These are phyloP conservation scores for Erebia aethiops DNA, from an alignment of 2,888 invertebrate species.

Conservation along the genomic window DNA sequence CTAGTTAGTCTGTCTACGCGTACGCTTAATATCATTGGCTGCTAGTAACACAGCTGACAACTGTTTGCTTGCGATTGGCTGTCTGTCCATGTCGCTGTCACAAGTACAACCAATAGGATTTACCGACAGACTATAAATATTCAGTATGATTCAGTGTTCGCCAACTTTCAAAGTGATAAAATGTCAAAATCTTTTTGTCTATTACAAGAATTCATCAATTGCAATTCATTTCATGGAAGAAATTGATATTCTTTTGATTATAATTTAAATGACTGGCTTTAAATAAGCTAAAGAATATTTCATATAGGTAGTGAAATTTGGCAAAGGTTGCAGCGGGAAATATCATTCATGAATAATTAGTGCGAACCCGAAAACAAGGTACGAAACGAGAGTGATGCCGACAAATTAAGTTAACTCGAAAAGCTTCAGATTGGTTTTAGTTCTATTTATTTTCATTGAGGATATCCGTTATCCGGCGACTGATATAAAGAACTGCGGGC, in stretches of 20 bases:
- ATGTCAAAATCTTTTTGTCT: slow-evolving; percentile 3
- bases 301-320: not conserved
- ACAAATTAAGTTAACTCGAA: slow-evolving; percentile 30
- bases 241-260: slow-evolving; percentile 6
- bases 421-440: slow-evolving; percentile 26
- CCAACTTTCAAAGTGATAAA: slow-evolving; percentile 6
- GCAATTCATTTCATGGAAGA: not conserved
- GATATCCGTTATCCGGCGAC: slow-evolving; percentile 72
- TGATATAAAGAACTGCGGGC: slow-evolving; percentile 13
- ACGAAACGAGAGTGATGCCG: slow-evolving; percentile 10
- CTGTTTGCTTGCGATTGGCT: slow-evolving; percentile 80
- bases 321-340: not conserved
- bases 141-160: not conserved
- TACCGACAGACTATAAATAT: slow-evolving; percentile 37
- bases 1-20: too few relatives aligned
- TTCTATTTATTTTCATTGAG: slow-evolving; percentile 58
- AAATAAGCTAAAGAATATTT: not conserved
- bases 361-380: slow-evolving; percentile 9
- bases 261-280: not conserved
- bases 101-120: slow-evolving; percentile 41
- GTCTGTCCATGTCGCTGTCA: slow-evolving; percentile 37
- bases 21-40: slow-evolving; percentile 41
- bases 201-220: not conserved
- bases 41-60: slow-evolving; percentile 61
- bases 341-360: slow-evolving; percentile 14